Conservation (phyloP, 2,888 invertebrate species). For the Toxonevra muliebris region DNA sequence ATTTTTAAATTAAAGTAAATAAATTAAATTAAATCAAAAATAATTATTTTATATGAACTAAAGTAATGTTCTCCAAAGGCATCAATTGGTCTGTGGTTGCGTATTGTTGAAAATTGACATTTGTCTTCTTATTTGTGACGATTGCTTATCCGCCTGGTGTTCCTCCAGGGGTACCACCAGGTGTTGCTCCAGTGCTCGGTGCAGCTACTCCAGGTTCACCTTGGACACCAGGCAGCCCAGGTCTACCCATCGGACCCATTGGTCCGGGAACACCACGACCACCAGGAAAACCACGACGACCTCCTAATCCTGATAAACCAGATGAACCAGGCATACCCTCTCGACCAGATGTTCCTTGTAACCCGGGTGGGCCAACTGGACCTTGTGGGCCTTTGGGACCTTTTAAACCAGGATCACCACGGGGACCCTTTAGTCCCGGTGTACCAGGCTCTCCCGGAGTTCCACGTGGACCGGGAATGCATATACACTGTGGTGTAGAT, state of each 20-base stretch:
- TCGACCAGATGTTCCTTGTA: slow-evolving; percentile 33
- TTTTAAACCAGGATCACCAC: slow-evolving; percentile 36
- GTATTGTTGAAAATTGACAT: too few relatives aligned
- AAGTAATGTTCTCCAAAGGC: too few relatives aligned
- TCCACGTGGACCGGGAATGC: slow-evolving; percentile 31
- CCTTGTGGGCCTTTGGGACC: slow-evolving; percentile 32
- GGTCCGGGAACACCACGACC: slow-evolving; percentile 30
- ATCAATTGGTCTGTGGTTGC: too few relatives aligned
- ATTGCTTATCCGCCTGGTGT: slow-evolving; percentile 38
- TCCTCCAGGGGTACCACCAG: too few relatives aligned
- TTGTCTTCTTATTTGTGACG: not conserved
- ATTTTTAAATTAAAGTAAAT: too few relatives aligned
- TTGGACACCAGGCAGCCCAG: slow-evolving; percentile 25
- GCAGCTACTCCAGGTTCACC: slow-evolving; percentile 28
- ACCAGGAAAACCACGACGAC: slow-evolving; percentile 40
- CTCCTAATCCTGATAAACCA: slow-evolving; percentile 35
- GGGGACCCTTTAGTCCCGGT: slow-evolving; percentile 39
- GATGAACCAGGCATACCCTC: slow-evolving; percentile 33
- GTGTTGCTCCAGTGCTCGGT: not conserved
- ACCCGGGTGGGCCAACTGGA: slow-evolving; percentile 31
- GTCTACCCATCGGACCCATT: slow-evolving; percentile 21
- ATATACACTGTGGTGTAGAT: slow-evolving; percentile 32
- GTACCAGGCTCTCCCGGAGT: slow-evolving; percentile 31
- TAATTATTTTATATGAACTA: too few relatives aligned
- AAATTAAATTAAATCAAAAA: too few relatives aligned